Evolutionary conservation across 2,888 invertebrate genomes (phyloP).

Genomic region (Himalopsyche tibetana): DNA sequence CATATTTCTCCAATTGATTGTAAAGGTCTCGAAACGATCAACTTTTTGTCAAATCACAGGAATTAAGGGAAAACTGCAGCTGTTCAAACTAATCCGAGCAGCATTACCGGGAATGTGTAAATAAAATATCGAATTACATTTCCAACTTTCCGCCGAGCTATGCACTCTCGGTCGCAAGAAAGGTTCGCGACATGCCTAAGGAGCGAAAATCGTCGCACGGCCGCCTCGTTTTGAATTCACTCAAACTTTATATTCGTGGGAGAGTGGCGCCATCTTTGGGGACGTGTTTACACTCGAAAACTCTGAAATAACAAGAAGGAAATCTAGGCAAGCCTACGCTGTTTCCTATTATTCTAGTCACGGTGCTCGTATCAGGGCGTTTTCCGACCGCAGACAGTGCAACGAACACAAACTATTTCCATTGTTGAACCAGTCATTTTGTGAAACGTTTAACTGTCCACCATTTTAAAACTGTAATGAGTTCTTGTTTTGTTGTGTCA

Average conservation of each 20-base stretch:
- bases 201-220: constrained; percentile 26
- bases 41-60: too few species aligned
- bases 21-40: too few species aligned
- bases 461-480: too few species aligned
- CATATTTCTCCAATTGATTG: too few species aligned
- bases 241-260: constrained; percentile 24
- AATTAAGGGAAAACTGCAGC: not conserved
- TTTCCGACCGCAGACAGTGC: constrained; percentile 12
- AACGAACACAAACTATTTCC: constrained; percentile 8
- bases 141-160: constrained; percentile 6
- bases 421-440: not conserved
- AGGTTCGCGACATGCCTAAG: not conserved
- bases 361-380: constrained; percentile 7
- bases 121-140: constrained; percentile 38
- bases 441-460: too few species aligned
- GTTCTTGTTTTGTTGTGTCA: too few species aligned
- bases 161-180: not conserved
- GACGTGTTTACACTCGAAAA: constrained; percentile 49
- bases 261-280: constrained; percentile 35
- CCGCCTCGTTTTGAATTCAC: constrained; percentile 25
- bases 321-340: constrained; percentile 19
- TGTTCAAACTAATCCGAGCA: constrained; percentile 5
- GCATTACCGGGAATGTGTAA: not conserved
- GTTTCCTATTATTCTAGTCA: constrained; percentile 31
- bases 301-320: constrained; percentile 49